A percentile compares a stretch with the other conserved stretches of the same genome.
Conservation (phyloP, 2,797 vertebrate species). For the Lepilemur septentrionalis region DNA sequence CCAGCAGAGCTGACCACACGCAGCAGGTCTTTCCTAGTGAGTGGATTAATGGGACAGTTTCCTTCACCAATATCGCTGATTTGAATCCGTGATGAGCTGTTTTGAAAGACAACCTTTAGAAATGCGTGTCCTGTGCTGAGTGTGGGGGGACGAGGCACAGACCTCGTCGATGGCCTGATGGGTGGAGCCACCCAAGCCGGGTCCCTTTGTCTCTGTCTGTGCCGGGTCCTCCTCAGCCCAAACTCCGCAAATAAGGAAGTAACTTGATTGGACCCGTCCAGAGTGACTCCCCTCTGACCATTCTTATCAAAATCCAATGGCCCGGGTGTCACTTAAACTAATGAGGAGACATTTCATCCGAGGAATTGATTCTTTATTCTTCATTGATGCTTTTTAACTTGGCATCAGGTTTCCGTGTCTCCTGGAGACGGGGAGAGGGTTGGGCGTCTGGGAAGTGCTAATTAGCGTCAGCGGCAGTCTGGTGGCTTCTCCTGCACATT, state of each 20-base stretch:
- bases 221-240: not conserved
- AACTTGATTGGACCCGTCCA: not conserved
- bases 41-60: not conserved
- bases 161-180: accelerated
- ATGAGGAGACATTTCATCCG: not conserved
- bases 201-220: not conserved
- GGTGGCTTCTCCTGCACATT: too few species aligned
- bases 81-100: not conserved
- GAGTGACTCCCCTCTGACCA: accelerated
- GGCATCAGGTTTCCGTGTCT: not conserved
- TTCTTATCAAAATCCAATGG: accelerated
- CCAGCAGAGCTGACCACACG: not conserved
- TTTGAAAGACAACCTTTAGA: not conserved
- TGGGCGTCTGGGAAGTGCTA: not conserved
- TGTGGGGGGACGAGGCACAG: accelerated
- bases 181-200: accelerated
- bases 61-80: not conserved
- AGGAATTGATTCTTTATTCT: not conserved
- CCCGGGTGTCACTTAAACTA: accelerated
- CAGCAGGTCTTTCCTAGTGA: not conserved
- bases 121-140: not conserved
- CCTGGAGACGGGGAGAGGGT: not conserved
- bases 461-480: not conserved
- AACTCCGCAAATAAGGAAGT: too few species aligned
- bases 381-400: not conserved